These are phyloP conservation scores for Phyllostomus hastatus DNA, from an alignment of 2,113 vertebrate species.

Conservation along the genomic window DNA sequence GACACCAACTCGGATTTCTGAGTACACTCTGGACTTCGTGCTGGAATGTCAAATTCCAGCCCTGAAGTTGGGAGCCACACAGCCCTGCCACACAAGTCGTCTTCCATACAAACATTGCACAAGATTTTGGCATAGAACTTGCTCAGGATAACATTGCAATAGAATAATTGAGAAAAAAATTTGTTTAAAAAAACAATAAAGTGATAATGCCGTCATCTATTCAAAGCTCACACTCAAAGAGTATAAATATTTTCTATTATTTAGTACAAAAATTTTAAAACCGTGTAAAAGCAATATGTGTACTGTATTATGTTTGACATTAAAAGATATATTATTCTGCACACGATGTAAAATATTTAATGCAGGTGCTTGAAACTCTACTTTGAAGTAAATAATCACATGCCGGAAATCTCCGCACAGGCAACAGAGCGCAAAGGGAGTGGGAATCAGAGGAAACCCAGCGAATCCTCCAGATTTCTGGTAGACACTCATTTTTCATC, in stretches of 20 bases:
- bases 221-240: conserved; percentile 79
- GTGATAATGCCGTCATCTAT: conserved; percentile 77
- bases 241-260: conserved; percentile 78
- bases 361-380: conserved; percentile 70
- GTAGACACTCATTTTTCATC: conserved; percentile 54
- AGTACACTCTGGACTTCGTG: conserved; percentile 77
- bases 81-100: conserved; percentile 78
- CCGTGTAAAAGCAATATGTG: conserved; percentile 80
- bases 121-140: conserved; percentile 75
- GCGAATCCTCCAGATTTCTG: conserved; percentile 55
- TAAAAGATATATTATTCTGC: conserved; percentile 75
- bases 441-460: conserved; percentile 35
- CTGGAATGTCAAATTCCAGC: conserved; percentile 80
- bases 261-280: conserved; percentile 80
- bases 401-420: conserved; percentile 74
- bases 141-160: conserved; percentile 74
- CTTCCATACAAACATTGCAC: conserved; percentile 82
- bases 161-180: conserved; percentile 66
- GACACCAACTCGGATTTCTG: conserved; percentile 78
- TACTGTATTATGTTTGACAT: conserved; percentile 76
- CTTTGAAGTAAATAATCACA: conserved; percentile 75
- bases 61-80: conserved; percentile 71
- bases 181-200: conserved; percentile 67
- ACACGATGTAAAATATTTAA: conserved; percentile 78
- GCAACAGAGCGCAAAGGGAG: conserved; percentile 68